These are phyloP conservation scores for Heliocidaris erythrogramma DNA, from an alignment of 35 echinoderm and acorn worm species.

Conservation along the genomic window DNA sequence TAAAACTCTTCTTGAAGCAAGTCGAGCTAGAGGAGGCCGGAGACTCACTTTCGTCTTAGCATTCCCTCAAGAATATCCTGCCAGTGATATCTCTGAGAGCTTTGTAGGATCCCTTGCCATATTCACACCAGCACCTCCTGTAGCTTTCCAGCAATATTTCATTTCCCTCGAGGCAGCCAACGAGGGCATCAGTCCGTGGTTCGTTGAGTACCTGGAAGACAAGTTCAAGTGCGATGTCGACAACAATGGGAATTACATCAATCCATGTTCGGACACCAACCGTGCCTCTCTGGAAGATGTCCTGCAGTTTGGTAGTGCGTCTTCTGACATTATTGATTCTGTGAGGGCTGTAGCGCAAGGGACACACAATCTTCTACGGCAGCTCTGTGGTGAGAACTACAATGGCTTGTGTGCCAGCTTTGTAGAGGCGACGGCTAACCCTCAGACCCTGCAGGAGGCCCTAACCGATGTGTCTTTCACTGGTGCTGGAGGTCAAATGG, in stretches of 20 bases:
- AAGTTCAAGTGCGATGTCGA: constrained; percentile 41
- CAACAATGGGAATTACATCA: not conserved
- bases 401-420: constrained; percentile 51
- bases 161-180: not conserved
- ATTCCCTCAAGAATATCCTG: not conserved
- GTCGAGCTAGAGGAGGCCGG: not conserved
- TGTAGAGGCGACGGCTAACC: not conserved
- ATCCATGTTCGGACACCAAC: not conserved
- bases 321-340: constrained; percentile 47
- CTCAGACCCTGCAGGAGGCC: not conserved
- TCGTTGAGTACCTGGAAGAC: constrained; percentile 49
- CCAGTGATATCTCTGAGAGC: not conserved
- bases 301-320: not conserved
- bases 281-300: constrained; percentile 18
- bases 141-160: constrained; percentile 48
- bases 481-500: not conserved
- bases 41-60: constrained; percentile 50
- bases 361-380: constrained; percentile 23
- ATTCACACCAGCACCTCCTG: constrained; percentile 11
- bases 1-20: not conserved
- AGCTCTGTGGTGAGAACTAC: not conserved
- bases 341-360: constrained; percentile 47
- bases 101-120: constrained; percentile 23
- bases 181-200: constrained; percentile 53
- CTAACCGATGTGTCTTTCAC: constrained; percentile 36